These are phyloP conservation scores for Brachylomia viminalis DNA, from an alignment of 2,888 invertebrate genomes.

Conservation along the genomic window DNA sequence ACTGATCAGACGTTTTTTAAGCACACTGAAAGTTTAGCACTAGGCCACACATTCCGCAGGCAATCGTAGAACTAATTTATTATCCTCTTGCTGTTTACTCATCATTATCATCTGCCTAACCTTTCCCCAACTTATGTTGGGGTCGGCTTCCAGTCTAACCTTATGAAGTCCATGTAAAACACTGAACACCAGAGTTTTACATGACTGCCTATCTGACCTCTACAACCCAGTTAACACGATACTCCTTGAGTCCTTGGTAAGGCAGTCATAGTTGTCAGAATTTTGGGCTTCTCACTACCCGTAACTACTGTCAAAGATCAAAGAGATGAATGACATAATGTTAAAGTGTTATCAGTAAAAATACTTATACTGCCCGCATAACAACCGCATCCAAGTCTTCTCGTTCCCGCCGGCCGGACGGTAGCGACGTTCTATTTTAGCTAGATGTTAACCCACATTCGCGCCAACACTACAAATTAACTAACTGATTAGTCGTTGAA, in stretches of 20 bases:
- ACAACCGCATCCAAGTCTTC: slow-evolving; percentile 70
- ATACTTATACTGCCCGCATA: slow-evolving; percentile 12
- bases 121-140: too few species aligned
- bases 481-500: slow-evolving; percentile 74
- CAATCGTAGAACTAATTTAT: neutral
- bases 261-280: neutral
- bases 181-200: neutral
- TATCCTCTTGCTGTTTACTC: neutral
- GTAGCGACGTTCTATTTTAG: slow-evolving; percentile 84
- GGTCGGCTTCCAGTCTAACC: neutral
- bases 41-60: slow-evolving; percentile 42
- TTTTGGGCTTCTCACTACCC: neutral
- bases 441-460: slow-evolving; percentile 84
- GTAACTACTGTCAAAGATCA: neutral
- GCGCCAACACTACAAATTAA: slow-evolving; percentile 82
- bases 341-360: slow-evolving; percentile 14
- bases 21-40: slow-evolving; percentile 21
- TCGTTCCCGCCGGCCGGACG: slow-evolving; percentile 71
- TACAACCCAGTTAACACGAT: neutral
- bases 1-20: slow-evolving; percentile 22
- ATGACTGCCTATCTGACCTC: neutral
- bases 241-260: neutral
- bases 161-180: too few species aligned
- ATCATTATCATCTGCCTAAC: neutral
- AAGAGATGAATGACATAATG: neutral